Conservation (phyloP, 1,140 invertebrate genomes). For the Pseudomyrmex dendroicus region DNA sequence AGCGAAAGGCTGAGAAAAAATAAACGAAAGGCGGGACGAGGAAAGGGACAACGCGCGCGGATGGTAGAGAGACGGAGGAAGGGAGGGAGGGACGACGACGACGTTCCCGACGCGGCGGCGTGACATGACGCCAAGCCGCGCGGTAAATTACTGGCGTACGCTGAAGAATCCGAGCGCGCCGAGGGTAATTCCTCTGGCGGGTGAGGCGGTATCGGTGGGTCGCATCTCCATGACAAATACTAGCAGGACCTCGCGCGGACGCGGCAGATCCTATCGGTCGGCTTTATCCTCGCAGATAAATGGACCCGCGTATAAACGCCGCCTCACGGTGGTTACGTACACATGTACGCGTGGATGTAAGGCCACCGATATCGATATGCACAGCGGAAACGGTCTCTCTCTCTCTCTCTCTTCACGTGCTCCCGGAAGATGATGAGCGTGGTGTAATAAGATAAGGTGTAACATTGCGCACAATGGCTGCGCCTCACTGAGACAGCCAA, state of each 20-base stretch:
- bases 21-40: not conserved
- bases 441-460: too few species aligned
- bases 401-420: not conserved
- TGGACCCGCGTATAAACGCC: slow-evolving; percentile 77
- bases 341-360: slow-evolving; percentile 54
- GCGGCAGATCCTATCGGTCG: slow-evolving; percentile 77
- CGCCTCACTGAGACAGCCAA: too few species aligned
- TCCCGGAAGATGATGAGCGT: not conserved
- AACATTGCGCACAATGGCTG: too few species aligned
- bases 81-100: not conserved
- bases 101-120: slow-evolving; percentile 59
- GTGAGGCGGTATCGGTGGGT: slow-evolving; percentile 74
- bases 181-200: slow-evolving; percentile 72
- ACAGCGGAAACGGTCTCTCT: slow-evolving; percentile 37
- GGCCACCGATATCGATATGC: slow-evolving; percentile 53
- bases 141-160: slow-evolving; percentile 75
- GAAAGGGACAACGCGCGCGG: not conserved
- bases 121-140: slow-evolving; percentile 62
- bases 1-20: slow-evolving; percentile 6
- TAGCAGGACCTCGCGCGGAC: slow-evolving; percentile 81
- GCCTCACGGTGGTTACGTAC: slow-evolving; percentile 61
- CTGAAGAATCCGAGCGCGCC: slow-evolving; percentile 75
- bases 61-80: not conserved
- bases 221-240: slow-evolving; percentile 81
- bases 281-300: slow-evolving; percentile 78